phyloP scores from a whole-genome alignment of 2,888 invertebrate species.

The Carterocephalus palaemon region DNA sequence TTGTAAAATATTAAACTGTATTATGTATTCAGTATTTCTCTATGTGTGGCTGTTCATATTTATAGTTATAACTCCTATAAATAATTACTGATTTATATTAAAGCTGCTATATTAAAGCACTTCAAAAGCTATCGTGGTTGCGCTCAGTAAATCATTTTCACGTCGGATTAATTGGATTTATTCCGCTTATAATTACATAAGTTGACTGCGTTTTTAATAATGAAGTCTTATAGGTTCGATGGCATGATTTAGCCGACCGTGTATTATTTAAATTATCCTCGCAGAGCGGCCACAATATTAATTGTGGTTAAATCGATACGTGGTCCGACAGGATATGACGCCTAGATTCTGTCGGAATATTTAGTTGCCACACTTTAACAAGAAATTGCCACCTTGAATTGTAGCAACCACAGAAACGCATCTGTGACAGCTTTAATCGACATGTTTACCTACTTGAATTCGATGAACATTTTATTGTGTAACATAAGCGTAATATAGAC shows the following conservation, averaged over 20 bases:
- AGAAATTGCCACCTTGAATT: too few species aligned
- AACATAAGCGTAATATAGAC: too few species aligned
- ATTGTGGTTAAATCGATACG: too few species aligned
- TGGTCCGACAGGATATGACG: too few species aligned
- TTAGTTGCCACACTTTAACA: too few species aligned
- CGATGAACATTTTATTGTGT: too few species aligned
- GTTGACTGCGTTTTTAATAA: slow-evolving; percentile 14
- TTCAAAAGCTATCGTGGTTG: slow-evolving; percentile 7
- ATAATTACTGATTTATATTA: slow-evolving; percentile 15
- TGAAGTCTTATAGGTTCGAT: slow-evolving; percentile 7
- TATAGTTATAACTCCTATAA: slow-evolving; percentile 16
- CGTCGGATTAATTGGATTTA: slow-evolving; percentile 22
- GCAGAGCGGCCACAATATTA: too few species aligned
- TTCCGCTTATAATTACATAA: slow-evolving; percentile 17
- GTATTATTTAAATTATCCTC: too few species aligned
- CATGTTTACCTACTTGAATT: too few species aligned
- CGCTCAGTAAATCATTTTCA: slow-evolving; percentile 13
- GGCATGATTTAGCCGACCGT: neutral
- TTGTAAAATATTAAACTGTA: neutral
- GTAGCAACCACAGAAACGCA: too few species aligned
- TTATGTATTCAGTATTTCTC: neutral
- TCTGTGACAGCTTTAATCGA: too few species aligned
- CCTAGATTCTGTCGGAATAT: too few species aligned
- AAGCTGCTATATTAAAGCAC: slow-evolving; percentile 9
- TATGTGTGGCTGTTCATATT: neutral